These are phyloP conservation scores for Catotricha subobsoleta DNA, from an alignment of 2,888 invertebrate genomes.

Conservation along the genomic window DNA sequence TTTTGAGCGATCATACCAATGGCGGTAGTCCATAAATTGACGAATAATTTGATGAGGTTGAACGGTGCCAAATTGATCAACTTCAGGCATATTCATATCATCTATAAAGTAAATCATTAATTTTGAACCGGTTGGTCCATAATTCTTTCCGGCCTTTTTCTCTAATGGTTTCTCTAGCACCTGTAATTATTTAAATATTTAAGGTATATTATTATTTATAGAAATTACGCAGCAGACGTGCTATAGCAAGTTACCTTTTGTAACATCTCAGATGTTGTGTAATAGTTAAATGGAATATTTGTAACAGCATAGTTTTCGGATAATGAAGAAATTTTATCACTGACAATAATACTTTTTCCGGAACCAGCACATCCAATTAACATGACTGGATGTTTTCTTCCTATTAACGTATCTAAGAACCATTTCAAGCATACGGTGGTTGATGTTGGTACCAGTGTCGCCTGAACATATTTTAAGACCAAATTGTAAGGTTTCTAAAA, in stretches of 20 bases:
- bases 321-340: conserved; percentile 50
- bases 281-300: conserved; percentile 84
- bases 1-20: conserved; percentile 44
- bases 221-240: background rate
- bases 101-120: conserved; percentile 86
- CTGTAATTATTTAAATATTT: conserved; percentile 1
- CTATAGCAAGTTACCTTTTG: conserved; percentile 57
- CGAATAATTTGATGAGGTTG: conserved; percentile 88
- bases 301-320: conserved; percentile 57
- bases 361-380: conserved; percentile 77
- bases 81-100: conserved; percentile 95
- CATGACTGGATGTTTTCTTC: conserved; percentile 70
- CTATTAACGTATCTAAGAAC: conserved; percentile 71
- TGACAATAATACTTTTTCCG: conserved; percentile 80
- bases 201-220: background rate
- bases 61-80: conserved; percentile 85
- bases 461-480: conserved; percentile 30
- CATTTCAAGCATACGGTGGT: conserved; percentile 76
- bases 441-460: conserved; percentile 67
- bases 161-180: conserved; percentile 75
- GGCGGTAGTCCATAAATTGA: conserved; percentile 85
- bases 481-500: background rate
- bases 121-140: conserved; percentile 80
- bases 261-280: conserved; percentile 81
- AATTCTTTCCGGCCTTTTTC: conserved; percentile 87